Percentiles rank a stretch among this genome's conserved stretches.
Evolutionary conservation across 2,888 invertebrate species (phyloP).

Genomic region (Digitonthophagus gazella): DNA sequence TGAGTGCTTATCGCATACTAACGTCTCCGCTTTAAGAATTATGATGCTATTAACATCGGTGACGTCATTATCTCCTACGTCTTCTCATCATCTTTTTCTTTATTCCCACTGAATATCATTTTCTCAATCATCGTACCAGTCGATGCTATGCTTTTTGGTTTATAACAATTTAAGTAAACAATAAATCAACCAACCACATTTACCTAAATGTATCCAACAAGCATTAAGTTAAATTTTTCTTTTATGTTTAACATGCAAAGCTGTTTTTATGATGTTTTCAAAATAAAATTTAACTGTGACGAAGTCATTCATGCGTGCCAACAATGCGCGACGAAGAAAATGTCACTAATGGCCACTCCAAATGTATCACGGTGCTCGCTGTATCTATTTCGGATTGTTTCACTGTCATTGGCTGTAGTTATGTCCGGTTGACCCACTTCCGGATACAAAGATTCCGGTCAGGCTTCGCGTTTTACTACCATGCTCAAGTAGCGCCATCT

Average conservation of each 20-base stretch:
- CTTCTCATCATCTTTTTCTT: background rate
- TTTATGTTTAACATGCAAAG: too few relatives aligned
- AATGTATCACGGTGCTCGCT: background rate
- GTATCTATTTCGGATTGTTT: conserved; percentile 19
- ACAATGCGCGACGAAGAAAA: background rate
- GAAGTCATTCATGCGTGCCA: background rate
- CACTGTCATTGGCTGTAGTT: conserved; percentile 31
- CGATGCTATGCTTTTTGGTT: too few relatives aligned
- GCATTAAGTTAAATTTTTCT: too few relatives aligned
- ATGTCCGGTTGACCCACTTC: conserved; percentile 40
- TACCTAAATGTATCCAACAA: too few relatives aligned
- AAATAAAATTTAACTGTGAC: too few relatives aligned
- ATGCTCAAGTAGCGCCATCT: background rate
- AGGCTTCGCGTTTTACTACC: conserved; percentile 20
- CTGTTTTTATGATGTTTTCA: too few relatives aligned
- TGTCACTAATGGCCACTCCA: background rate
- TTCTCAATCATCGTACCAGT: too few relatives aligned
- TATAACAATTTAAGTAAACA: too few relatives aligned
- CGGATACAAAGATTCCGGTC: conserved; percentile 38
- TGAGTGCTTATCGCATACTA: background rate
- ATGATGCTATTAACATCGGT: background rate
- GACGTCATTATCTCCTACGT: background rate
- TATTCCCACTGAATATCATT: too few relatives aligned
- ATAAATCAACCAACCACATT: too few relatives aligned
- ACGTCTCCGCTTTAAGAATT: background rate